These are phyloP conservation scores for Notoglanidium macrostoma DNA, from an alignment of 2,797 vertebrate species.

Conservation along the genomic window DNA sequence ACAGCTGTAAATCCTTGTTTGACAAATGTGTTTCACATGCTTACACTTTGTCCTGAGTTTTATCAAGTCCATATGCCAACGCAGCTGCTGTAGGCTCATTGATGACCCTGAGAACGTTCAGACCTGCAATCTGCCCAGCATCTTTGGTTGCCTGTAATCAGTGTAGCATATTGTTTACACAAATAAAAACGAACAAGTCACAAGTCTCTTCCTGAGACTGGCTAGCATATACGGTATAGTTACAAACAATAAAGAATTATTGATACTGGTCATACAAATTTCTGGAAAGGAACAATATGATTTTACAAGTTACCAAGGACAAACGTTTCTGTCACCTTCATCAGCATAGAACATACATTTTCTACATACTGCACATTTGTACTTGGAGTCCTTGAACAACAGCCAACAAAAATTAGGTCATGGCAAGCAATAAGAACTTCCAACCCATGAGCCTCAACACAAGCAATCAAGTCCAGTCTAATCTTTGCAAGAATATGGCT, in stretches of 20 bases:
- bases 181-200: neutral
- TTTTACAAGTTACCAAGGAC: no score
- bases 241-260: neutral
- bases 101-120: constrained; percentile 95
- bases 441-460: no score
- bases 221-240: neutral
- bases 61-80: constrained; percentile 95
- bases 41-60: constrained; percentile 96
- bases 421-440: no score
- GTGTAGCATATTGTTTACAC: neutral
- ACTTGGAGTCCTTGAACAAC: no score
- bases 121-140: constrained; percentile 92
- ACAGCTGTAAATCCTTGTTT: neutral
- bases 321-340: no score
- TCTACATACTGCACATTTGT: no score
- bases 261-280: neutral
- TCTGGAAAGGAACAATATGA: neutral
- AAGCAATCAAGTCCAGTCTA: no score
- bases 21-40: constrained; percentile 45
- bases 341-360: no score
- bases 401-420: no score
- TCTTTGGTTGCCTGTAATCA: constrained; percentile 92
- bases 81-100: constrained; percentile 98
- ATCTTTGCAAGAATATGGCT: no score
- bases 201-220: neutral